Base-by-base conservation (phyloP, 2,888 invertebrate genomes). In the Thereva nobilitata region DNA sequence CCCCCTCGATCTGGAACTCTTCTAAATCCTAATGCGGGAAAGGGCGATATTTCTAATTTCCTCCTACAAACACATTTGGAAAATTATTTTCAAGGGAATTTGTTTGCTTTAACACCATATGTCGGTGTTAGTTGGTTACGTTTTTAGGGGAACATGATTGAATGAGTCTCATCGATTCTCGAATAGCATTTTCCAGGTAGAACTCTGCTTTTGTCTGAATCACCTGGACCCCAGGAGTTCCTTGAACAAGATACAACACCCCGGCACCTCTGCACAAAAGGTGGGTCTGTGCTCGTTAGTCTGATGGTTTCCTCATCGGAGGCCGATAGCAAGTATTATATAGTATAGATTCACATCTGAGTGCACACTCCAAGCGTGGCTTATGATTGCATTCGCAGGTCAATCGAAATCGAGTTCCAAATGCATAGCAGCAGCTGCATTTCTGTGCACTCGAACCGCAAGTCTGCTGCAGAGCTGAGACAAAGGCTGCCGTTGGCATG, bases 381-480 rank as follows among this genome's bases (percentile, higher is more conserved):
- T 38, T 61, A 61, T 61, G 61, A 61, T 50, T 61, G 61, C 61
- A 61, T 61, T 61, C 50, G 50, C 50, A 61, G 50, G 50, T 40
- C 61, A 37, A 38, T 10, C 40, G 8, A 59, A 49, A 35, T 41
- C 37, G 40, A 38, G 40, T 50, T 7, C 61, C 10, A 50, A 50
- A 61, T 45, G 12, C 61, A 23, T 23, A 23, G 45, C 40, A 50
- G 61, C 61, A 61, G 61, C 61, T 61, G 61, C 49, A 61, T 40
- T 50, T 41, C 10, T 41, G 12, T 12, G 42, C 41, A 42, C 40
- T n/a, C 61, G 34, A 34, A 45, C 45, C 37, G 44, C n/a, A 44
- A 45, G 23, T 23, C 23, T 23, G 23, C 57, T n/a, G 57, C 23
- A 50, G 40, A 61, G 44, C 50, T 61, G 41, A 59, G 50, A 61